phyloP scores from a whole-genome alignment of 2,797 vertebrate genomes.

The Tinamus major region DNA sequence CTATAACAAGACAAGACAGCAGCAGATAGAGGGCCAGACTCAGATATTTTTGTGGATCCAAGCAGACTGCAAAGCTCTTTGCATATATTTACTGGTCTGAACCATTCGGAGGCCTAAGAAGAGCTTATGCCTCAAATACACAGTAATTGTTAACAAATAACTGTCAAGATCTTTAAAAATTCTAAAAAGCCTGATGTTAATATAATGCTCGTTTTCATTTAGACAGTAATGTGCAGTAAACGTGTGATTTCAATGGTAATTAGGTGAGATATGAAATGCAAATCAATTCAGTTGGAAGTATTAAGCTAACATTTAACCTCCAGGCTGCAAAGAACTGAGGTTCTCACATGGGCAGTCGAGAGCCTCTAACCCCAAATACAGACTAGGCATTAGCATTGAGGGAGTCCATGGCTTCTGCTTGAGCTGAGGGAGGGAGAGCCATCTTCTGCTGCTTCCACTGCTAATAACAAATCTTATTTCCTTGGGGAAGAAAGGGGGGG shows the following conservation, averaged over 20 bases:
- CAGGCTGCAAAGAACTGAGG: neutral
- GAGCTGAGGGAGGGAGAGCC: fast-evolving
- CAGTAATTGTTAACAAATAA: neutral
- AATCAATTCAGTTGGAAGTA: neutral
- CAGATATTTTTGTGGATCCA: neutral
- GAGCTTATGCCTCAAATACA: neutral
- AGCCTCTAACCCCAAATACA: neutral
- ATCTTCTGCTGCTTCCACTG: neutral
- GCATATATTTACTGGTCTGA: neutral
- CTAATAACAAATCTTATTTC: neutral
- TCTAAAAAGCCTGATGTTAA: neutral
- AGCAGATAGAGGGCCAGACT: neutral
- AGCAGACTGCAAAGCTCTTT: neutral
- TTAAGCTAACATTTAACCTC: neutral
- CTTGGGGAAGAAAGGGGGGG: neutral
- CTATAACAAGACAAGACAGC: neutral
- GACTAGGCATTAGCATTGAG: fast-evolving
- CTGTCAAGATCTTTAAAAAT: neutral
- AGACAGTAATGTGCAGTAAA: neutral
- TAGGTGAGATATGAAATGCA: neutral
- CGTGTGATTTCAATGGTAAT: neutral
- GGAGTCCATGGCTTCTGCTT: neutral
- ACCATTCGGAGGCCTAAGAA: neutral
- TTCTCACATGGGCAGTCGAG: neutral
- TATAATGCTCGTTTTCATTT: neutral